phyloP scores from a whole-genome alignment of 2,888 invertebrate species.

The Hypolimnas misippus region DNA sequence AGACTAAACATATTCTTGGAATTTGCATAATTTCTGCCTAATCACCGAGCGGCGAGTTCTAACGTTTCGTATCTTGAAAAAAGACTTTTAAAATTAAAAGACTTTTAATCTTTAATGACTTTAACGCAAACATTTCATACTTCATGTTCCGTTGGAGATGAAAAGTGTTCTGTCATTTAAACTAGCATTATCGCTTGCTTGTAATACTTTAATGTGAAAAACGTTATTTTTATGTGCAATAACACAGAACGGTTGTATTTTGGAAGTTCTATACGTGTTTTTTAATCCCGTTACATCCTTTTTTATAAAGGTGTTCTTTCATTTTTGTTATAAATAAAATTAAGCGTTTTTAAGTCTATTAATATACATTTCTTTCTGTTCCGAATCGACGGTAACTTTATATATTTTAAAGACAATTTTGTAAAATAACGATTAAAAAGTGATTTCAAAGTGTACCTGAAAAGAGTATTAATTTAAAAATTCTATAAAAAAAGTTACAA shows the following conservation, averaged over 20 bases:
- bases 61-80: constrained; percentile 12
- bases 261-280: background rate
- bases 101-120: constrained; percentile 6
- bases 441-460: too few relatives aligned
- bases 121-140: background rate
- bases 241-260: background rate
- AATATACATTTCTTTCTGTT: too few relatives aligned
- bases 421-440: too few relatives aligned
- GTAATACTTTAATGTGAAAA: background rate
- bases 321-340: too few relatives aligned
- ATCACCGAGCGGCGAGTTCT: constrained; percentile 11
- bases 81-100: constrained; percentile 15
- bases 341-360: too few relatives aligned
- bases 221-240: constrained; percentile 1
- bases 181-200: constrained; percentile 8
- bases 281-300: background rate
- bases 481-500: too few relatives aligned
- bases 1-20: constrained; percentile 11
- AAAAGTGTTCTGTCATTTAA: constrained; percentile 13
- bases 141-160: background rate
- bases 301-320: too few relatives aligned
- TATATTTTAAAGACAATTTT: too few relatives aligned
- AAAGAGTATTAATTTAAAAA: too few relatives aligned
- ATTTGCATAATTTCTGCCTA: background rate
- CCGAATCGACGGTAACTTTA: too few relatives aligned